Percentiles rank a stretch among this genome's conserved stretches.
Evolutionary conservation across 2,797 vertebrate genomes (phyloP).

Genomic region (Streptopelia turtur): DNA sequence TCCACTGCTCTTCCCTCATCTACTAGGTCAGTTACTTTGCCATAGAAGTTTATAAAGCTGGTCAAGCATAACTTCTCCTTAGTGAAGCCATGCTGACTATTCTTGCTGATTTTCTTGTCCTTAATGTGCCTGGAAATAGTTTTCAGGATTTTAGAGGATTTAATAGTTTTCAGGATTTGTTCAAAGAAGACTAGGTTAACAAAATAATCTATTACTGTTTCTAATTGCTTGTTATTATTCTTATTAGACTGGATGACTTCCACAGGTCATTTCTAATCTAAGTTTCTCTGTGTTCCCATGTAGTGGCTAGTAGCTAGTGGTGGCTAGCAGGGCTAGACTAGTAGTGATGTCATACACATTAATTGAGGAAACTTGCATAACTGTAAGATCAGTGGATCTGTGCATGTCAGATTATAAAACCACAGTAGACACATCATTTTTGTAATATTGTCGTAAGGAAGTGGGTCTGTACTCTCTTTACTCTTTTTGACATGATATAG

Average conservation of each 20-base stretch:
- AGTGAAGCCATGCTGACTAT: background rate
- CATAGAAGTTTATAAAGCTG: background rate
- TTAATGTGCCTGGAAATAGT: background rate
- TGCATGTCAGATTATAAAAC: background rate
- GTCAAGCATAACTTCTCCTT: background rate
- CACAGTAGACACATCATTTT: background rate
- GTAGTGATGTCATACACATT: background rate
- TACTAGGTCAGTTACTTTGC: background rate
- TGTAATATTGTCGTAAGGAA: background rate
- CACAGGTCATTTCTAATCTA: background rate
- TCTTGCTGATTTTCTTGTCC: background rate
- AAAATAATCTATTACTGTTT: background rate
- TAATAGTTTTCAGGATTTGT: background rate
- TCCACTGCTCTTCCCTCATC: background rate
- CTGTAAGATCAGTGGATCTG: background rate
- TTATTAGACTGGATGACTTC: background rate
- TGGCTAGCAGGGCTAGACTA: background rate
- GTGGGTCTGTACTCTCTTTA: background rate
- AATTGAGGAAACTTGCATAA: background rate
- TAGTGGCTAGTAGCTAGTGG: background rate
- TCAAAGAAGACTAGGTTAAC: background rate
- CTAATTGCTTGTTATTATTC: background rate
- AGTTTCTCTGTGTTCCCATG: background rate
- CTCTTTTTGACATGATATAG: rapidly evolving
- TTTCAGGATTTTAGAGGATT: background rate